These are phyloP conservation scores for Anastrepha ludens DNA, from an alignment of 1,140 invertebrate species.

Conservation along the genomic window DNA sequence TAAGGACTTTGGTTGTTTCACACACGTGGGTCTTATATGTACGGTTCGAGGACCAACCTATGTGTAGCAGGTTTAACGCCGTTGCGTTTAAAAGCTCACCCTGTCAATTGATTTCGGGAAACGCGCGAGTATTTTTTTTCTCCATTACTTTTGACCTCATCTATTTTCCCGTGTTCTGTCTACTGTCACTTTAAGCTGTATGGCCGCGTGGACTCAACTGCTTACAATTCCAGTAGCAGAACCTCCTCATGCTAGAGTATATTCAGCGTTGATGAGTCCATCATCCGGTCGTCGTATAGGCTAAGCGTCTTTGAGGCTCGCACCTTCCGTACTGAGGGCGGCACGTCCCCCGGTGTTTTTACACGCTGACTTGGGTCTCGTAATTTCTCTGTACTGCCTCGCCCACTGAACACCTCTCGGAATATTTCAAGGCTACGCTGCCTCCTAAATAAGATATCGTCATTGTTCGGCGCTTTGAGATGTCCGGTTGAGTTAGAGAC, in stretches of 20 bases:
- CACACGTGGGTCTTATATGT: neutral
- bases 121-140: conserved; percentile 12
- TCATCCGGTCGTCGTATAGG: conserved; percentile 90
- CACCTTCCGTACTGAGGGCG: conserved; percentile 82
- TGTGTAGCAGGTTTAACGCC: neutral
- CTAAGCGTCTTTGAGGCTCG: conserved; percentile 82
- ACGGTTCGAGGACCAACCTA: neutral
- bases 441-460: conserved; percentile 66
- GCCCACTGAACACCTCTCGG: conserved; percentile 79
- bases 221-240: conserved; percentile 72
- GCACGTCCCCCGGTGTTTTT: conserved; percentile 88
- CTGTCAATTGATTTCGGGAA: neutral
- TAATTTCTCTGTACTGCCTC: conserved; percentile 78
- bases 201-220: neutral
- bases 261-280: conserved; percentile 78
- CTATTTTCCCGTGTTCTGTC: conserved; percentile 6
- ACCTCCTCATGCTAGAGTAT: conserved; percentile 75
- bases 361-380: conserved; percentile 84
- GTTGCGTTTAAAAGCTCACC: neutral
- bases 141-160: neutral
- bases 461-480: neutral
- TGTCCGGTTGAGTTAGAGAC: conserved; percentile 50
- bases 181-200: neutral
- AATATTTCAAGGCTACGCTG: conserved; percentile 83
- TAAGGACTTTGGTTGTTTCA: conserved; percentile 46